Percentiles rank a stretch among this genome's conserved stretches.
phyloP scores from a whole-genome alignment of 1,140 invertebrate genomes.

The Trigoniulus corallinus region DNA sequence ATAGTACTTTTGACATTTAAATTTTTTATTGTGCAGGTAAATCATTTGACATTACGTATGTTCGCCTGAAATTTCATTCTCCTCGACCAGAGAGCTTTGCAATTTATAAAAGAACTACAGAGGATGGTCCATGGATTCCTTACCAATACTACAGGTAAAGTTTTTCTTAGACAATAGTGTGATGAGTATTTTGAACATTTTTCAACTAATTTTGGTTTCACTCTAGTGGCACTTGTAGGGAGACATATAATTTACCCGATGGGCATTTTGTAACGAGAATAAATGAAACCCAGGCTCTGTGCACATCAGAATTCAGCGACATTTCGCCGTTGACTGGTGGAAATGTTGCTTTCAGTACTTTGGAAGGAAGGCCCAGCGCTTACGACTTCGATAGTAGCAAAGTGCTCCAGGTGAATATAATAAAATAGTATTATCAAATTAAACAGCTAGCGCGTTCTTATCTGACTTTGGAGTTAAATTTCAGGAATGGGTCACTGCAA shows the following conservation, averaged over 20 bases:
- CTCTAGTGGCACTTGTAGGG: constrained; percentile 63
- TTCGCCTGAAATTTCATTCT: constrained; percentile 80
- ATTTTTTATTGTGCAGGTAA: constrained; percentile 51
- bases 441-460: background rate
- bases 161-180: background rate
- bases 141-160: constrained; percentile 85
- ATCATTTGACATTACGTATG: constrained; percentile 92
- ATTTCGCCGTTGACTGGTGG: constrained; percentile 92
- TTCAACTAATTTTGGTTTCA: background rate
- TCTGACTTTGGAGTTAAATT: constrained; percentile 11
- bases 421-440: background rate
- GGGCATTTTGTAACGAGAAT: constrained; percentile 44
- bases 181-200: background rate
- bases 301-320: constrained; percentile 91
- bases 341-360: constrained; percentile 85
- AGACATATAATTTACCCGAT: constrained; percentile 72
- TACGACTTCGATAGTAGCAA: constrained; percentile 75
- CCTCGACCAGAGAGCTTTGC: constrained; percentile 93
- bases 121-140: constrained; percentile 72
- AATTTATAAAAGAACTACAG: constrained; percentile 71
- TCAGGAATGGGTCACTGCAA: constrained; percentile 95
- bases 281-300: constrained; percentile 73
- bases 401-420: constrained; percentile 55
- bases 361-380: constrained; percentile 84
- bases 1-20: too few relatives aligned